Conservation (phyloP, 2,113 vertebrate species). For the Scytalopus superciliaris region DNA sequence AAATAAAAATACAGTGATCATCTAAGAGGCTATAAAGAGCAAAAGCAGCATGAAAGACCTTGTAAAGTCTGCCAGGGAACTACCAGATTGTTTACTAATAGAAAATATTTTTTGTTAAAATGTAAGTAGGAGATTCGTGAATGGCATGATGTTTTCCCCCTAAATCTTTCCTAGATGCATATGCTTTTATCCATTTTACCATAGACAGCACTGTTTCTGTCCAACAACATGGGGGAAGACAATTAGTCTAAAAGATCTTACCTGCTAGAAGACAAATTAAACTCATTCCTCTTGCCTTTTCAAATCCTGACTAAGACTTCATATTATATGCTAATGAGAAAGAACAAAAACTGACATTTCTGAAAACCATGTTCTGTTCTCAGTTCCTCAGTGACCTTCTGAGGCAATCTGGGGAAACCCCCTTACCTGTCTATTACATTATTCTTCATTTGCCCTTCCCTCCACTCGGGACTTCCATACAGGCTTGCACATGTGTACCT, state of each 20-base stretch:
- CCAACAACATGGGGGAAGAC: background rate
- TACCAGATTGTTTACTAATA: background rate
- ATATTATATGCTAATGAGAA: background rate
- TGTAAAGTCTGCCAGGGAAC: background rate
- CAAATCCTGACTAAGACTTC: background rate
- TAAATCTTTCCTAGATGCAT: background rate
- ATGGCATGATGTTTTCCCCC: background rate
- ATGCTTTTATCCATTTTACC: background rate
- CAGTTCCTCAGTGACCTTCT: background rate
- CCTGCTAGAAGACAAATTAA: background rate
- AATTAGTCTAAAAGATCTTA: background rate
- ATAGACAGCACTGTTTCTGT: background rate
- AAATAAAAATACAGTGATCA: background rate
- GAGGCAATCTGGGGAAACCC: background rate
- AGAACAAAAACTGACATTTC: background rate
- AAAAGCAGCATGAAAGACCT: background rate
- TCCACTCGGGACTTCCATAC: background rate
- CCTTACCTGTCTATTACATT: background rate
- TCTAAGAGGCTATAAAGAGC: background rate
- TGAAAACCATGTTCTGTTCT: background rate
- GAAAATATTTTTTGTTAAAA: background rate
- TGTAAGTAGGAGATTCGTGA: background rate
- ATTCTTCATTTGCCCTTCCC: background rate
- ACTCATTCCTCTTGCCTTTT: background rate
- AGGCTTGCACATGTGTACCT: rapidly evolving